Evolutionary conservation across 1,140 invertebrate genomes (phyloP).

Genomic region (Zeugodacus cucurbitae): DNA sequence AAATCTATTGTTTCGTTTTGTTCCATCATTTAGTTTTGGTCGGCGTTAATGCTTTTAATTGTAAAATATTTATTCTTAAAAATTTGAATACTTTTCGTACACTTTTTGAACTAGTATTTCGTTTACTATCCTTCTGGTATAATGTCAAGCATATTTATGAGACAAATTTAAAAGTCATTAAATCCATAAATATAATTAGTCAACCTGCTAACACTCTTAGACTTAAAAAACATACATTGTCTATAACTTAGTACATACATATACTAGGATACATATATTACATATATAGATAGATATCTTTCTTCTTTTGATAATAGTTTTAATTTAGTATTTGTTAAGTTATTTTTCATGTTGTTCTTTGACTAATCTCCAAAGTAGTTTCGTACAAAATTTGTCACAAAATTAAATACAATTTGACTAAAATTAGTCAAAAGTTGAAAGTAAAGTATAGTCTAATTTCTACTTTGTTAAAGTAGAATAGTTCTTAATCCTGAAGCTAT

Average conservation of each 20-base stretch:
- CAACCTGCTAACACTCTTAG: background rate
- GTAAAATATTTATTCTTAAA: background rate
- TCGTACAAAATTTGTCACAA: too few relatives aligned
- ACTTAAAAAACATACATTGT: background rate
- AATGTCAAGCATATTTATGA: background rate
- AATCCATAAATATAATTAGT: background rate
- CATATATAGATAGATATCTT: too few relatives aligned
- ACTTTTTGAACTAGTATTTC: background rate
- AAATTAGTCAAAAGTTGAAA: too few relatives aligned
- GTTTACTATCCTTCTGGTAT: conserved; percentile 3
- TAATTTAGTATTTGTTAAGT: background rate
- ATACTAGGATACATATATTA: background rate
- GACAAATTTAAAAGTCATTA: background rate
- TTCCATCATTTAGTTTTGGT: conserved; percentile 17
- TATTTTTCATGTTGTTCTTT: background rate
- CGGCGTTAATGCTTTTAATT: background rate
- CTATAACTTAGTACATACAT: background rate
- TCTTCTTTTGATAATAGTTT: too few relatives aligned
- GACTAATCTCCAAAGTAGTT: background rate
- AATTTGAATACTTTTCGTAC: background rate
- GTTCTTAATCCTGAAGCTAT: too few relatives aligned
- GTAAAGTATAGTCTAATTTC: too few relatives aligned
- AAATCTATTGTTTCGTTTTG: conserved; percentile 42
- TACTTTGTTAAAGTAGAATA: too few relatives aligned
- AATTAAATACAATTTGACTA: too few relatives aligned